These are phyloP conservation scores for Clarias batrachus DNA, from an alignment of 2,113 vertebrate genomes.

Conservation along the genomic window DNA sequence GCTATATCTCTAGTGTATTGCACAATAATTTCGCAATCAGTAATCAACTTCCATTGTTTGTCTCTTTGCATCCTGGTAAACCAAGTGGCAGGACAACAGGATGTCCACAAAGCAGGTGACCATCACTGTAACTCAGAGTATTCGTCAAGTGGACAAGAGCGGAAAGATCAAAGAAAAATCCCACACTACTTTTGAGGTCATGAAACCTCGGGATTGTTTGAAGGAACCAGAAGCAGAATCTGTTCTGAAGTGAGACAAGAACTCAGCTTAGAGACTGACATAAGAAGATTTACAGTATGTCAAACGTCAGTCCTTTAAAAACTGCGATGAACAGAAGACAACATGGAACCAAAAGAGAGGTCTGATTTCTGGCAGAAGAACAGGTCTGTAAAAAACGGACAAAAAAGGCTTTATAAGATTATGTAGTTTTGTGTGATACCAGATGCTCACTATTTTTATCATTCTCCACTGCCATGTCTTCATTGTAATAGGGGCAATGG, in stretches of 20 bases:
- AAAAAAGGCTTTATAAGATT: neutral
- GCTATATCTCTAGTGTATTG: neutral
- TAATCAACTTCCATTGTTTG: neutral
- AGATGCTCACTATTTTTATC: neutral
- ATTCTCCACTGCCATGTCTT: neutral
- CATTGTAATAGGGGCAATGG: neutral
- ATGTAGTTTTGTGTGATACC: conserved; percentile 7
- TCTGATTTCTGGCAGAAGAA: neutral
- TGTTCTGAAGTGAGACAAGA: conserved; percentile 42
- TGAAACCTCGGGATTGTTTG: conserved; percentile 67
- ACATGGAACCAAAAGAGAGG: conserved; percentile 22
- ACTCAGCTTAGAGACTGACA: neutral
- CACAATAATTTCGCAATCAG: no score
- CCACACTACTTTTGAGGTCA: conserved; percentile 72
- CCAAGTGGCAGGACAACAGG: conserved; percentile 76
- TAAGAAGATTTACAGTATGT: neutral
- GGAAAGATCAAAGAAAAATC: conserved; percentile 73
- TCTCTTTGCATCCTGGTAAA: conserved; percentile 57
- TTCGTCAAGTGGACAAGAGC: conserved; percentile 75
- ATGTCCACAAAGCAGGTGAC: conserved; percentile 81
- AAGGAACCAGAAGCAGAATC: conserved; percentile 57
- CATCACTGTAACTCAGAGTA: conserved; percentile 78
- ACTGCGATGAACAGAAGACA: conserved; percentile 11
- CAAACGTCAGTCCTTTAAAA: conserved; percentile 7
- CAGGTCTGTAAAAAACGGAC: neutral